Conservation (phyloP, 2,888 invertebrate genomes). For the Machimus rusticus region DNA sequence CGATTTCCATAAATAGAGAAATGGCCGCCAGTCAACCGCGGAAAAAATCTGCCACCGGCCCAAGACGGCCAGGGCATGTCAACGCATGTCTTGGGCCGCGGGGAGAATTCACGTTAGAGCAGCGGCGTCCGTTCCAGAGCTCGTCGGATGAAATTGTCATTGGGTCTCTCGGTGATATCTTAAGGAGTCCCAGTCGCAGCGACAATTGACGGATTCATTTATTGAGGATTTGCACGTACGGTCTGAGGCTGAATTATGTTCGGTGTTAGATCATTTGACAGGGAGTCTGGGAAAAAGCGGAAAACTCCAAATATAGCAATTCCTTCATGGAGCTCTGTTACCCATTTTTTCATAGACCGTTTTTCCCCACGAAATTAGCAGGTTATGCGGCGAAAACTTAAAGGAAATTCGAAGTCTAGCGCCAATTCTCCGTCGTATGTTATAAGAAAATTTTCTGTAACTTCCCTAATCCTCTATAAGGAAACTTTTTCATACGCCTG, state of each 20-base stretch:
- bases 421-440: neutral
- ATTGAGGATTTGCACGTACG: slow-evolving; percentile 28
- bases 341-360: neutral
- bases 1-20: slow-evolving; percentile 51
- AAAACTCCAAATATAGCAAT: neutral
- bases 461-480: neutral
- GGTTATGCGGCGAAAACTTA: neutral
- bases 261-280: slow-evolving; percentile 8
- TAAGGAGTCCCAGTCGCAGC: neutral
- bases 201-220: slow-evolving; percentile 7
- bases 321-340: neutral
- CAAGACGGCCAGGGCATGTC: slow-evolving; percentile 25
- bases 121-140: slow-evolving; percentile 7
- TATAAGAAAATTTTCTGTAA: neutral
- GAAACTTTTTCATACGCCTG: neutral
- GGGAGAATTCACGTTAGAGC: slow-evolving; percentile 1
- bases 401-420: neutral
- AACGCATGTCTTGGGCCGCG: neutral
- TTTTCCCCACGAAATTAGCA: neutral
- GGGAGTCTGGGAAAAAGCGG: neutral
- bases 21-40: slow-evolving; percentile 44
- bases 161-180: neutral
- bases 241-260: slow-evolving; percentile 15
- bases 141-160: slow-evolving; percentile 37
- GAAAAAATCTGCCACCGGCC: slow-evolving; percentile 48